These are phyloP conservation scores for Parthenolecanium corni DNA, from an alignment of 2,888 invertebrate species.

Conservation along the genomic window DNA sequence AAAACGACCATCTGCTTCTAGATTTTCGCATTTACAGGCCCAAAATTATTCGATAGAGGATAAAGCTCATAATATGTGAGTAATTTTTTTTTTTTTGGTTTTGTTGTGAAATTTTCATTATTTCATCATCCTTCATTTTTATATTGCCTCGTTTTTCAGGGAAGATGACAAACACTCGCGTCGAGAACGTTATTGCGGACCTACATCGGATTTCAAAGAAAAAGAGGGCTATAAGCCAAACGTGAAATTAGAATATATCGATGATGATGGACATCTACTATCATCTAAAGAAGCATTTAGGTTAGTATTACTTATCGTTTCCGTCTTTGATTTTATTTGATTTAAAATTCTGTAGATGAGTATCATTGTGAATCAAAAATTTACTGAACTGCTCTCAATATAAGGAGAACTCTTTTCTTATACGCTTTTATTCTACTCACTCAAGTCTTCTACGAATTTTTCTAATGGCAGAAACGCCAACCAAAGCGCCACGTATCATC, in stretches of 20 bases:
- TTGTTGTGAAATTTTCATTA: too few species aligned
- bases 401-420: background rate
- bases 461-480: too few species aligned
- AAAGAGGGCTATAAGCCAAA: constrained; percentile 82
- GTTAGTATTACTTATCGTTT: constrained; percentile 34
- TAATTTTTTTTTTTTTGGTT: constrained; percentile 27
- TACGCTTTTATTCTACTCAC: too few species aligned
- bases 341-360: too few species aligned
- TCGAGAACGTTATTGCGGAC: constrained; percentile 66
- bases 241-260: constrained; percentile 92
- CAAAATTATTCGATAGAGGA: constrained; percentile 71
- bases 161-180: constrained; percentile 67
- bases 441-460: too few species aligned
- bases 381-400: too few species aligned
- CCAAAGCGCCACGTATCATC: too few species aligned
- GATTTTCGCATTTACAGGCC: constrained; percentile 63
- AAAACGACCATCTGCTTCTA: constrained; percentile 58
- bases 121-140: background rate
- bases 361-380: too few species aligned
- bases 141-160: constrained; percentile 37
- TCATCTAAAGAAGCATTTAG: constrained; percentile 90
- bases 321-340: too few species aligned
- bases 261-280: constrained; percentile 85
- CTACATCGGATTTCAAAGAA: constrained; percentile 83
- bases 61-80: constrained; percentile 52